Conservation (phyloP, 2,113 vertebrate species). For the Platanista minor region DNA sequence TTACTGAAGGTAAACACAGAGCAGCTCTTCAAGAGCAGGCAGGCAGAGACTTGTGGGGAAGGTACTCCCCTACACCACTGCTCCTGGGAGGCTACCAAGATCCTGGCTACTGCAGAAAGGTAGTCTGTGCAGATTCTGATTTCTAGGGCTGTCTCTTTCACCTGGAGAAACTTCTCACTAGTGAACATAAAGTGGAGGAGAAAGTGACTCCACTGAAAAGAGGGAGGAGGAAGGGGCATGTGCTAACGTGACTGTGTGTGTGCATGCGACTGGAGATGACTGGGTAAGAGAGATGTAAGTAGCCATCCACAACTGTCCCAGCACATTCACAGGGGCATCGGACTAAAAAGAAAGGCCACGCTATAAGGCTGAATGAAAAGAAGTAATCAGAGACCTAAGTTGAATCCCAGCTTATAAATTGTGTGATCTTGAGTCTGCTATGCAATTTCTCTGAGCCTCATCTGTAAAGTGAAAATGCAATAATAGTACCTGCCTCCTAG, state of each 20-base stretch:
- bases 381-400: neutral
- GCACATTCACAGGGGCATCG: neutral
- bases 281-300: neutral
- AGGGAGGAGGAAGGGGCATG: neutral
- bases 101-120: neutral
- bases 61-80: neutral
- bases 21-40: neutral
- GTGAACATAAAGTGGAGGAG: neutral
- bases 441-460: neutral
- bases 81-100: neutral
- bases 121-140: neutral
- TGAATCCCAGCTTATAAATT: neutral
- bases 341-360: neutral
- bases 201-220: neutral
- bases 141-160: neutral
- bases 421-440: neutral
- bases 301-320: neutral
- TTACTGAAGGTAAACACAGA: neutral
- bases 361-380: neutral
- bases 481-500: neutral
- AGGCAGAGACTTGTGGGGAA: neutral
- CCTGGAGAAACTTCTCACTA: neutral
- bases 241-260: fast-evolving
- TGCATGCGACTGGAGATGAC: neutral
- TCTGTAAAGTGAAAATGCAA: neutral